Evolutionary conservation across 2,888 invertebrate species (phyloP), one percentile per base, ranked within the genome.

Genomic region (Toxonevra muliebris): DNA sequence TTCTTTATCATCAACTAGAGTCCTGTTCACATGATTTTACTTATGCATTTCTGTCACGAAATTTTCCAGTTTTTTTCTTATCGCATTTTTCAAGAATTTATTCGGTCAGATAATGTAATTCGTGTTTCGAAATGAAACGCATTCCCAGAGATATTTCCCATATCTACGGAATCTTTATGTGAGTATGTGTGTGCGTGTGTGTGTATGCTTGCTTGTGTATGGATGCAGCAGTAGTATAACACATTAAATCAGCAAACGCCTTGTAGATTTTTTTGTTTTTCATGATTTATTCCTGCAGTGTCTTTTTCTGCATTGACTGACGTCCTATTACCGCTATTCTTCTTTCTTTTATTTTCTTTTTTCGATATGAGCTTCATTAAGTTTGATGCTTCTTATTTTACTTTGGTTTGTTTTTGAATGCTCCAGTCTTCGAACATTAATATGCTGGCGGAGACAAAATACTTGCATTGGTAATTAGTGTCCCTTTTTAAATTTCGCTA

Each of bases 11-110:
- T 30, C 30, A 30, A 7, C 7, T 30, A 30, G 30, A 30, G 75
- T 76, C 76, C 75, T 79, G 80, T 82, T 82, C 82, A 82, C 82
- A 82, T 82, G 82, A 80, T 82, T 78, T 79, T 82, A 79, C 79
- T 82, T 82, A 81, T 79, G 81, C 80, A 82, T 82, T 82, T 79
- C 80, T 81, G 82, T 82, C 82, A 82, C 82, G 82, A 82, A 76
- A 81, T 81, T 80, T 81, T 82, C 79, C 79, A 79, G 81, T 82
- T 82, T 73, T 69, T 71, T 69, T 53, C 53, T 40, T 62, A 12
- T 53, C 53, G 41, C 53, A 19, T 73, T 78, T 78, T 77, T 78
- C 52, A 79, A 79, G 76, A 78, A 77, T 79, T 76, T 79, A 77
- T 78, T 78, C 77, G 77, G 77, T 78, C 78, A 77, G 78, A 78